Base-by-base conservation (phyloP, 1,140 invertebrate genomes). In the Bradynema listronoti region DNA sequence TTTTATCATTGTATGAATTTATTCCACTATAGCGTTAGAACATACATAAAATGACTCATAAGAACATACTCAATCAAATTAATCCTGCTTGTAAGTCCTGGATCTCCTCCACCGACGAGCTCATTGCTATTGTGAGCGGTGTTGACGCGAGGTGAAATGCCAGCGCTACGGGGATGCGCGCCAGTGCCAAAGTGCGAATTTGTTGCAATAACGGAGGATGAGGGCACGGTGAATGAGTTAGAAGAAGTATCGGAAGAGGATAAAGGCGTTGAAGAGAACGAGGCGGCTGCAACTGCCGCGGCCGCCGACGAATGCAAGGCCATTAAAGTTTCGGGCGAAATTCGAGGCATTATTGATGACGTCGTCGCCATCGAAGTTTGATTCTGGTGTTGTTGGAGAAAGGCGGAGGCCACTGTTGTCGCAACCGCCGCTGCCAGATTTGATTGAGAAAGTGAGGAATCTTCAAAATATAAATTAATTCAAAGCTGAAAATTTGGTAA, bases 381-480 rank as follows among this genome's bases (percentile, higher is more conserved):
- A n/a, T 43, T 41, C 42, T 62, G 45, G 36, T 25, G 58, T 24
- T 61, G 59, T 29, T 67, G 62, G 3, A 61, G 34, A 16, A 55
- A 45, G 22, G 14, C 49, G 11, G 58, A 24, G 24, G 62, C 39
- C 14, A 34, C 36, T n/a, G 59, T n/a, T n/a, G n/a, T n/a, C n/a
- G n/a, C n/a, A n/a, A n/a, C n/a, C n/a, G n/a, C n/a, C n/a, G n/a
- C n/a, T n/a, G n/a, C n/a, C n/a, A n/a, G n/a, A n/a, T n/a, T n/a
- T n/a, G n/a, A n/a, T n/a, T n/a, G n/a, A n/a, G n/a, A n/a, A n/a
- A n/a, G n/a, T n/a, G n/a, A n/a, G n/a, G n/a, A n/a, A n/a, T n/a
- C n/a, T n/a, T n/a, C n/a, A n/a, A n/a, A n/a, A n/a, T n/a, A n/a
- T n/a, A n/a, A n/a, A n/a, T n/a, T n/a, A n/a, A n/a, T n/a, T n/a